A percentile compares a stretch with the other conserved stretches of the same genome.
phyloP scores from a whole-genome alignment of 2,888 invertebrate species.

The Tetranychus truncatus region DNA sequence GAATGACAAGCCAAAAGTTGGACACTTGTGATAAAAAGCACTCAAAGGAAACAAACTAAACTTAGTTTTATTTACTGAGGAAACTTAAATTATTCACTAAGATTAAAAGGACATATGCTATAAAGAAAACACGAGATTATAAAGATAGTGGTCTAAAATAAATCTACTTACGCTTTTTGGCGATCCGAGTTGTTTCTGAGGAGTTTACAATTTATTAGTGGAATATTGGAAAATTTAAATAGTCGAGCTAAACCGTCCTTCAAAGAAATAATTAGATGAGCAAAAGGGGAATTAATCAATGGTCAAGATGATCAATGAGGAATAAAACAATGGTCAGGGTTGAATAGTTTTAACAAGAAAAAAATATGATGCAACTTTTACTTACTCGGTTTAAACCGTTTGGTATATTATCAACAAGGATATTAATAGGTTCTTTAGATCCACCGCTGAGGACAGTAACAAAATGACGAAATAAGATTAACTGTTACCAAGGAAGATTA shows the following conservation, averaged over 20 bases:
- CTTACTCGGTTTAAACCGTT: neutral
- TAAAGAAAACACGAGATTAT: too few relatives aligned
- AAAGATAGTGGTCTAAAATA: neutral
- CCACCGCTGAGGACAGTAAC: neutral
- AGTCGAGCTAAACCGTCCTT: neutral
- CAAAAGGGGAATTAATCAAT: neutral
- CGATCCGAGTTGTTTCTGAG: neutral
- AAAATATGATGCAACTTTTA: neutral
- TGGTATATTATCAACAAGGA: neutral
- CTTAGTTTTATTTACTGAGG: too few relatives aligned
- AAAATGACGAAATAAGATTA: neutral
- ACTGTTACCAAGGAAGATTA: neutral
- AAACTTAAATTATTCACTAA: too few relatives aligned
- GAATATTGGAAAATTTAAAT: neutral
- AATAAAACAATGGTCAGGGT: neutral
- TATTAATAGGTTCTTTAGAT: neutral
- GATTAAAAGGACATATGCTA: too few relatives aligned
- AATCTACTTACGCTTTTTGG: neutral
- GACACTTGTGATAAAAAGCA: too few relatives aligned
- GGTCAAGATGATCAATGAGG: neutral
- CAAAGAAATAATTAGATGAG: neutral
- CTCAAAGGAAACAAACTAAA: too few relatives aligned
- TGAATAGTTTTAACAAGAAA: neutral
- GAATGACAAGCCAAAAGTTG: too few relatives aligned
- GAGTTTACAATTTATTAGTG: neutral